phyloP scores from a whole-genome alignment of 2,888 invertebrate species.

The Tetrapedia diversipes region DNA sequence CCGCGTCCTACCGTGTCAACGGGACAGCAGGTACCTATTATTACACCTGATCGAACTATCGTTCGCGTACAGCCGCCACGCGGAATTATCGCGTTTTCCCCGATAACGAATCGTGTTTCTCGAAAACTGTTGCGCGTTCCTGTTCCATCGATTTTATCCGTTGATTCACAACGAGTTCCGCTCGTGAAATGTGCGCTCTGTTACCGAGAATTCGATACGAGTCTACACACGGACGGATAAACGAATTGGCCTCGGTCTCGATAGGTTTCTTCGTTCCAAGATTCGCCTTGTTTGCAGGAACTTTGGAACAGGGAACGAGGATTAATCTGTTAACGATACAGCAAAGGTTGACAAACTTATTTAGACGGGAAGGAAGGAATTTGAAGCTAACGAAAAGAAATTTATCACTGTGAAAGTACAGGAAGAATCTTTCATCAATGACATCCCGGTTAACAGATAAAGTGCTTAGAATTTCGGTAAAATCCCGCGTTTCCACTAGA shows the following conservation, averaged over 20 bases:
- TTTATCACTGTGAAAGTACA: too few species aligned
- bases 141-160: neutral
- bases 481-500: neutral
- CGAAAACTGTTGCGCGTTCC: conserved; percentile 24
- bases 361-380: too few species aligned
- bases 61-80: conserved; percentile 6
- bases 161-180: conserved; percentile 36
- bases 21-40: too few species aligned
- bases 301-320: neutral
- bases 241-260: neutral
- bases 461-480: neutral
- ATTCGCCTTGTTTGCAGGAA: neutral
- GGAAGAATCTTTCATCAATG: too few species aligned
- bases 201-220: neutral
- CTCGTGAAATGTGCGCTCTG: too few species aligned
- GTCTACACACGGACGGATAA: neutral
- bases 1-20: conserved; percentile 16
- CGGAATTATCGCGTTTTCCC: conserved; percentile 49
- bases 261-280: neutral
- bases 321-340: too few species aligned
- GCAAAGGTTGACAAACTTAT: too few species aligned
- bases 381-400: neutral
- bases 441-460: too few species aligned
- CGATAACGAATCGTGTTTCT: conserved; percentile 40
- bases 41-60: conserved; percentile 37